Base-by-base conservation (phyloP, 2,888 invertebrate species). In the Caenorhabditis sp. region DNA sequence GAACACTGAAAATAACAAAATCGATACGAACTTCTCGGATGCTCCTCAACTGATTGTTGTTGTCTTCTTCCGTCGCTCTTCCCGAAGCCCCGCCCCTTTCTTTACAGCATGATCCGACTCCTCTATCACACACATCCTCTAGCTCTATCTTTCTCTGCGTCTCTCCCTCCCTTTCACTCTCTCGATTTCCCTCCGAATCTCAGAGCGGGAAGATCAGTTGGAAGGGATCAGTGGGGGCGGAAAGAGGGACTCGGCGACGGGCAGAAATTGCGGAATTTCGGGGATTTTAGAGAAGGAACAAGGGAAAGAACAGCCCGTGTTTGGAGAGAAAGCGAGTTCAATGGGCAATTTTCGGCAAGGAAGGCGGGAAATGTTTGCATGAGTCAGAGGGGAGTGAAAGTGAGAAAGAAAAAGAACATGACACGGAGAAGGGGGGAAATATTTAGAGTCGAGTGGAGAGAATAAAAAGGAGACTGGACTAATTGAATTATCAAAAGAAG, bases 161-260 rank as follows among this genome's bases (percentile, higher is more conserved):
- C 50, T 50, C 46, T 46, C 46, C 5, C 24, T 46, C 26, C 26
- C 9, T 20, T 4, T 11, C 32, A 13, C 35, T 52, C 6, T 52
- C 32, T 52, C 27, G 13, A 7, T 6, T 7, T 53, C 22, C 26
- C 52, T 27, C 37, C 15, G 24, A 30, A 15, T 50, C 30, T 26
- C 22, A 24, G 15, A 24, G 24, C 26, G 26, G 15, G 45, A 61
- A 52, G 52, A 70, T 70, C 70, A 70, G 43, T 43, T 41, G 62
- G 63, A 20, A 30, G 59, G 41, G 41, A 70, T 70, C 70, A 70
- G 59, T 70, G 58, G 70, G 70, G 70, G 70, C 58, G 58, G 70
- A 58, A 59, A 35, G 50, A 27, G 45, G 30, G 39, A n/a, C 30
- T 30, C 30, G 30, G 9, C 30, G 30, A 30, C n/a, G n/a, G n/a